These are phyloP conservation scores for Chloroceryle inda DNA, from an alignment of 2,797 vertebrate genomes.

Conservation along the genomic window DNA sequence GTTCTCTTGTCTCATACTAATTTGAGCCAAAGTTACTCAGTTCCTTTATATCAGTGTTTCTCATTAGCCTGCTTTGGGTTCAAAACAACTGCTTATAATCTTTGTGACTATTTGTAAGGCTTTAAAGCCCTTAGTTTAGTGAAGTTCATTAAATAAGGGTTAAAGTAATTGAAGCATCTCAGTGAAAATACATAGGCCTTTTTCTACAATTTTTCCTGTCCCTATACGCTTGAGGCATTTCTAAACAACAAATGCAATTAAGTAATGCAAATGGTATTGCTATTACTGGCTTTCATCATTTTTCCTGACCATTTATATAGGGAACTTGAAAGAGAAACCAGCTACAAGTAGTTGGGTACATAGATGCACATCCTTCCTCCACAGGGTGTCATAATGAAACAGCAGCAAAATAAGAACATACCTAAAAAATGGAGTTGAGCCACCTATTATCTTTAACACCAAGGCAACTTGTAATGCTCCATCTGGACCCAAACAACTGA, in stretches of 20 bases:
- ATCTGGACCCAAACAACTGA: not conserved
- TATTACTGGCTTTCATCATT: not conserved
- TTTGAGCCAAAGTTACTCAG: not conserved
- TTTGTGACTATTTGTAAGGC: constrained; percentile 32
- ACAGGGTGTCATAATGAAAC: not conserved
- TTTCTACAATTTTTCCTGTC: not conserved
- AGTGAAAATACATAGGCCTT: not conserved
- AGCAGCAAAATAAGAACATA: not conserved
- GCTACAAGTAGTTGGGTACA: not conserved
- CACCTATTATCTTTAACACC: not conserved
- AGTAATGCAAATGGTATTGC: not conserved
- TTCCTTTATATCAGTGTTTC: constrained; percentile 47
- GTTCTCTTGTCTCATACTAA: constrained; percentile 37
- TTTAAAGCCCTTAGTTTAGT: constrained; percentile 42
- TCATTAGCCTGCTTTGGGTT: constrained; percentile 23
- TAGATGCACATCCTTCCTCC: not conserved
- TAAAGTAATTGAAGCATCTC: constrained; percentile 10
- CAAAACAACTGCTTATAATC: not conserved
- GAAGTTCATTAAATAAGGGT: constrained; percentile 26
- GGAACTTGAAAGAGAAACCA: not conserved
- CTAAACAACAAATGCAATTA: not conserved
- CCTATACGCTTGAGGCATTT: not conserved
- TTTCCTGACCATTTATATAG: not conserved
- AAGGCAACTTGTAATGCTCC: not conserved
- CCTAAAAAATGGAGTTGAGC: not conserved